Evolutionary conservation across 2,888 invertebrate species (phyloP), one percentile per base, ranked within the genome.

Genomic region (Drosophila vallismaia): DNA sequence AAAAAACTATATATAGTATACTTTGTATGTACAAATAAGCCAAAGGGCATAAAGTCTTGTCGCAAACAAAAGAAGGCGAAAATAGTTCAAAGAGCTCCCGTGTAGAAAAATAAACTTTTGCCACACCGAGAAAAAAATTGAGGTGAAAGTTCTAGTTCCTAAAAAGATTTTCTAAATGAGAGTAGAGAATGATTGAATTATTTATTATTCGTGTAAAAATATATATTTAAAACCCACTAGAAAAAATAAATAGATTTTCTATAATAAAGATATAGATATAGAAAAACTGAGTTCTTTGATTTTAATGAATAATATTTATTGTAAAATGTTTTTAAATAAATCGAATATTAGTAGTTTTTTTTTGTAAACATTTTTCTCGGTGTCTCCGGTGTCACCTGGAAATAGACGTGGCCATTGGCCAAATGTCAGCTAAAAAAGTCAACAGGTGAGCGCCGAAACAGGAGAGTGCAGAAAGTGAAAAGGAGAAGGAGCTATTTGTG

Each of bases 341-440:
- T n/a, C n/a, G 14, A 10, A 5, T 4, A 28, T 7, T 6, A 5
- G 9, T 4, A 24, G 9, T 1, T 29, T 59, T 63, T 58, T 10
- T 3, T 29, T 24, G 45, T 52, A 19, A 19, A 19, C 1, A 19
- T 19, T 19, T 19, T 19, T 19, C 19, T 19, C 19, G 2, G 19
- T 19, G 19, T 19, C 19, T 19, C 2, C 19, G 52, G 38, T 24
- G 4, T 12, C 31, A 10, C 26, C 49, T 33, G 12, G 28, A 69
- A 68, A 69, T 66, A 66, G 48, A 52, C 36, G 9, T 28, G 53
- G 19, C 26, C 24, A 46, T n/a, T 28, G 53, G 19, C 26, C 24
- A 46, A 64, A 64, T 64, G 63, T 63, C 69, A 69, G 60, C 7
- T 36, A 36, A 48, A 62, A 62, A 62, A 57, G 60, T 67, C 69